A percentile compares a stretch with the other conserved stretches of the same genome.
Conservation (phyloP, 2,113 vertebrate species). For the Dicrurus megarhynchus region DNA sequence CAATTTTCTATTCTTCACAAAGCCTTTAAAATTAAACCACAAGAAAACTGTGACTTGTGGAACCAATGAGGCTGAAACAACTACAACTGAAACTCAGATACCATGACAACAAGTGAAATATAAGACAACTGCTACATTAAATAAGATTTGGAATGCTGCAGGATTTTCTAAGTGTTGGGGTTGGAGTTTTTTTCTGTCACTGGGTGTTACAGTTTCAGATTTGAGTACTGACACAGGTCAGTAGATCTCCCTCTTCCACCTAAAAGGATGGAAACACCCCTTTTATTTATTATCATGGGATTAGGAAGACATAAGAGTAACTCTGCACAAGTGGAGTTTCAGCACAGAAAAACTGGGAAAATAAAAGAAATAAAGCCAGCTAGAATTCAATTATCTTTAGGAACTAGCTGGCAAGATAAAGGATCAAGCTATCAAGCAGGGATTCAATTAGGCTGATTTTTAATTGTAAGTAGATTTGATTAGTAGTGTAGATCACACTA, state of each 20-base stretch:
- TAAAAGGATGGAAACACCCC: not conserved
- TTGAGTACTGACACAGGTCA: not conserved
- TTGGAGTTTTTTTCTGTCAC: not conserved
- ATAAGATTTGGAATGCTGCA: not conserved
- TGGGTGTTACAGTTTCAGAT: not conserved
- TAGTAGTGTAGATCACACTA: not conserved
- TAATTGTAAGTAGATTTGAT: not conserved
- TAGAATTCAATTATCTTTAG: not conserved
- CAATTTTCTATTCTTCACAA: not conserved
- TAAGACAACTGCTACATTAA: not conserved
- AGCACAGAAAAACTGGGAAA: not conserved
- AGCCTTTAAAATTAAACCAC: not conserved
- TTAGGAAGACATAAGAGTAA: not conserved
- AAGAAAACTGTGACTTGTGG: not conserved
- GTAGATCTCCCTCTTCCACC: not conserved
- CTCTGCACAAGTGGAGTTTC: not conserved
- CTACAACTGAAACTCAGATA: not conserved
- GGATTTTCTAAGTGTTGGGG: not conserved
- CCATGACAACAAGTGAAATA: not conserved
- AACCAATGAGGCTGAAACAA: not conserved
- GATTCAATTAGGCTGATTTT: not conserved
- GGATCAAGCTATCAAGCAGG: not conserved
- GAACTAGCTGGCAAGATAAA: not conserved
- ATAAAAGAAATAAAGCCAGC: not conserved
- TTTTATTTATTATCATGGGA: not conserved